These are phyloP conservation scores for Anser cygnoides DNA, from an alignment of 2,113 vertebrate genomes.

Conservation along the genomic window DNA sequence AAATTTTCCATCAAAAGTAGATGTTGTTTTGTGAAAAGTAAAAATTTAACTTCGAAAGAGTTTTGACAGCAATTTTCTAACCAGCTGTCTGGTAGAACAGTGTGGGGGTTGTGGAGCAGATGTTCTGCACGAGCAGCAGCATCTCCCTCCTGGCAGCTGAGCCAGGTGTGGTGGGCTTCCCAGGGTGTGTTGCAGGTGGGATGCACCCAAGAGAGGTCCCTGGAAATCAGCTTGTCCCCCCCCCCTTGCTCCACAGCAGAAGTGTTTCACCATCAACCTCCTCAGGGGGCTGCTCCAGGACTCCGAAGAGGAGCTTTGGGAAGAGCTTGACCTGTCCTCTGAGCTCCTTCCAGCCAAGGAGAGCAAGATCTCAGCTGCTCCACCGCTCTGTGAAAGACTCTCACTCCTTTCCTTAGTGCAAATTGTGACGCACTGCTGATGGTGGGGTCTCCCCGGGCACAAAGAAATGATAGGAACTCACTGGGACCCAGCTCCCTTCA, in stretches of 20 bases:
- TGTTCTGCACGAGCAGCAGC: rapidly evolving
- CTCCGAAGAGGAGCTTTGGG: background rate
- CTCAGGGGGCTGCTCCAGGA: background rate
- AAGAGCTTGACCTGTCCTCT: background rate
- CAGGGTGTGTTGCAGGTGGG: background rate
- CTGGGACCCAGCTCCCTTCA: rapidly evolving
- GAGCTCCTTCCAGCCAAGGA: background rate
- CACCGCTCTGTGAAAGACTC: too few relatives aligned
- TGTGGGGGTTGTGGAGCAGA: background rate
- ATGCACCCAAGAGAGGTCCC: background rate
- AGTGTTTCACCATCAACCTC: background rate
- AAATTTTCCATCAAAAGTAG: background rate
- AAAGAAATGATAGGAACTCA: background rate
- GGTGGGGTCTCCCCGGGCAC: background rate
- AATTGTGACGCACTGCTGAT: too few relatives aligned
- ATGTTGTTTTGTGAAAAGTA: background rate
- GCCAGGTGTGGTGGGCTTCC: background rate
- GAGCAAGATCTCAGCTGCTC: background rate
- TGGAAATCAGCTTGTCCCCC: background rate
- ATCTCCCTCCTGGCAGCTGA: background rate
- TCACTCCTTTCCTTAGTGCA: too few relatives aligned
- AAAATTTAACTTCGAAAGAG: background rate
- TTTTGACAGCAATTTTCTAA: background rate
- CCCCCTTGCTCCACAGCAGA: background rate
- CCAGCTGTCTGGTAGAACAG: background rate